A percentile compares a stretch with the other conserved stretches of the same genome.
These are phyloP conservation scores for Pseudochaenichthys georgianus DNA, from an alignment of 2,797 vertebrate genomes.

Conservation along the genomic window DNA sequence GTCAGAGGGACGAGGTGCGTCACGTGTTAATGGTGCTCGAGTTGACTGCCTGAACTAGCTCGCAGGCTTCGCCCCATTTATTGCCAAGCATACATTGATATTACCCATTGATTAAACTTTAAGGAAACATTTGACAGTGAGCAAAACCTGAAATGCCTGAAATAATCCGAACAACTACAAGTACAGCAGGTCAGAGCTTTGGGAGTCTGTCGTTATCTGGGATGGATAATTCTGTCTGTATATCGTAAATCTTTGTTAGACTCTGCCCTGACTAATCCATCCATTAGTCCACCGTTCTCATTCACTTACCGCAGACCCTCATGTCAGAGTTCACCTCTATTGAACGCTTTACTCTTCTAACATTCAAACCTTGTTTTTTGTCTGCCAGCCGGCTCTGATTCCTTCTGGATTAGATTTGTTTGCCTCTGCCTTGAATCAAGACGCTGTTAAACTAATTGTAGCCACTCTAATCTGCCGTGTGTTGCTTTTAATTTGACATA, in stretches of 20 bases:
- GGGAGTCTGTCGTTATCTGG: background rate
- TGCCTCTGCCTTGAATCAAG: background rate
- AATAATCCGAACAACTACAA: background rate
- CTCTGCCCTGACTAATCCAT: background rate
- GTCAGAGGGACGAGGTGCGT: no score
- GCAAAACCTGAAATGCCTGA: background rate
- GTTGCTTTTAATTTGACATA: background rate
- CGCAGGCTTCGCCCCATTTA: background rate
- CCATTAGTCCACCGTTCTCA: background rate
- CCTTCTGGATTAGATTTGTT: no score
- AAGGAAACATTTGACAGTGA: background rate
- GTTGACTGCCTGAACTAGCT: no score
- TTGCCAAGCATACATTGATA: constrained; percentile 6
- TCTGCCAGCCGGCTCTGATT: background rate
- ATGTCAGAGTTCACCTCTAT: no score
- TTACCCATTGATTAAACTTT: constrained; percentile 1
- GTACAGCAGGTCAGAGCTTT: background rate
- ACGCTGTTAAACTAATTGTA: background rate
- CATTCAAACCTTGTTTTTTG: background rate
- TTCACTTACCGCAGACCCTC: no score
- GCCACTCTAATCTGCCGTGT: background rate
- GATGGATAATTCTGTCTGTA: background rate
- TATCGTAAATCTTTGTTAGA: no score
- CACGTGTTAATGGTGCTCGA: no score
- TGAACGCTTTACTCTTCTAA: background rate